Conservation (phyloP, 1,140 invertebrate species). For the Drosophila prosaltans region DNA sequence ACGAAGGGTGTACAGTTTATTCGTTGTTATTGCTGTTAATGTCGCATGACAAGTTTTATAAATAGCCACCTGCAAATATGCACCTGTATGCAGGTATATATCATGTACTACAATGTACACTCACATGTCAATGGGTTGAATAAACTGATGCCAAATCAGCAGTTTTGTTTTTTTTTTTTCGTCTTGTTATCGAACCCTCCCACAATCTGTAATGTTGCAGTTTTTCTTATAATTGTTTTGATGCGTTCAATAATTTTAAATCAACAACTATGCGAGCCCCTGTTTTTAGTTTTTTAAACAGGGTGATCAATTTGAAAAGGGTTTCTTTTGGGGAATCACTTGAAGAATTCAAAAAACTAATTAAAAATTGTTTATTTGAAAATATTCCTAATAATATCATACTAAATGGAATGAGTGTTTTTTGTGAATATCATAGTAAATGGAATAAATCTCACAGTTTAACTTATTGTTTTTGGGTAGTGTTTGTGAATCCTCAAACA, state of each 20-base stretch:
- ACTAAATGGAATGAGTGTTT: too few relatives aligned
- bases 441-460: too few relatives aligned
- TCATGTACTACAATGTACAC: conserved; percentile 28
- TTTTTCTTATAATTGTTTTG: conserved; percentile 3
- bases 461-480: too few relatives aligned
- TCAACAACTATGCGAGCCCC: neutral
- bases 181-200: neutral
- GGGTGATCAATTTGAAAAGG: neutral
- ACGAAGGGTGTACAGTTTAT: conserved; percentile 37
- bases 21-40: conserved; percentile 11
- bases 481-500: too few relatives aligned
- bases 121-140: conserved; percentile 50
- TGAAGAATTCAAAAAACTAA: too few relatives aligned
- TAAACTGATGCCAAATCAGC: conserved; percentile 43
- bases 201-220: neutral
- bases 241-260: neutral
- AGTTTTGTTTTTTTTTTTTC: neutral
- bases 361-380: too few relatives aligned
- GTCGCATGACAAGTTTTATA: conserved; percentile 44
- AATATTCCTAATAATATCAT: too few relatives aligned
- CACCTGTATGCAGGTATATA: conserved; percentile 29
- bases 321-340: too few relatives aligned
- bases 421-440: too few relatives aligned
- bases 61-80: conserved; percentile 54
- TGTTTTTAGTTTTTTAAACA: neutral